Conservation (phyloP, 2,113 vertebrate species). For the Pedionomus torquatus region DNA sequence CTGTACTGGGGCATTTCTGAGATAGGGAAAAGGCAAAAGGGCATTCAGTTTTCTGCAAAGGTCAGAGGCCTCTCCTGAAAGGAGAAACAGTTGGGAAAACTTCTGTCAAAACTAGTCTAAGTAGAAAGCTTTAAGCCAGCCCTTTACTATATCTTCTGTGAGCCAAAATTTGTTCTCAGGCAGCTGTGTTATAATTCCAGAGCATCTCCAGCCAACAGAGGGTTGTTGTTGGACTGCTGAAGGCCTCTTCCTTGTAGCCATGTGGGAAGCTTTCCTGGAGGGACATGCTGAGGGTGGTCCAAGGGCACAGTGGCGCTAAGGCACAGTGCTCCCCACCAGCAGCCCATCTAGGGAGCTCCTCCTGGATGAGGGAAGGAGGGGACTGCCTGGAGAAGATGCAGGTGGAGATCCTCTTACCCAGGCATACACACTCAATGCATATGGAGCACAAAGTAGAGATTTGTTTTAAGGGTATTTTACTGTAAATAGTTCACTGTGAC, state of each 20-base stretch:
- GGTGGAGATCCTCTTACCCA: not conserved
- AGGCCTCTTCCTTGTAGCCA: not conserved
- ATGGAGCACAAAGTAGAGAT: not conserved
- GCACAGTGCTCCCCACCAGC: not conserved
- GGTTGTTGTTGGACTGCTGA: not conserved
- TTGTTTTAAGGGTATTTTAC: slow-evolving; percentile 25
- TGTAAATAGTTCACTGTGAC: slow-evolving; percentile 67
- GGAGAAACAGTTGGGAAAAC: not conserved
- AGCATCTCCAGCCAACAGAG: not conserved
- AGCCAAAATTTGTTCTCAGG: not conserved
- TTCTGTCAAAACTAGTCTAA: not conserved
- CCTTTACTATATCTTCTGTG: not conserved
- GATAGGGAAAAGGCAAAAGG: not conserved
- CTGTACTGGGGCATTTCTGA: not conserved
- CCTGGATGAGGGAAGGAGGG: not conserved
- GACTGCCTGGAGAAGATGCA: not conserved
- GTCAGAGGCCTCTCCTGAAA: not conserved
- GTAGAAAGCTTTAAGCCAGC: not conserved
- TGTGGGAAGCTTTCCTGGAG: not conserved
- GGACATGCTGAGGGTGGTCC: not conserved
- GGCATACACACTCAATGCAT: not conserved
- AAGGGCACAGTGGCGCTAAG: not conserved
- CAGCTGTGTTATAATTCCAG: not conserved
- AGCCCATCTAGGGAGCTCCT: not conserved
- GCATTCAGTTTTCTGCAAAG: not conserved